Evolutionary conservation across 2,888 invertebrate genomes (phyloP).

Genomic region (Pristionchus entomophagus): DNA sequence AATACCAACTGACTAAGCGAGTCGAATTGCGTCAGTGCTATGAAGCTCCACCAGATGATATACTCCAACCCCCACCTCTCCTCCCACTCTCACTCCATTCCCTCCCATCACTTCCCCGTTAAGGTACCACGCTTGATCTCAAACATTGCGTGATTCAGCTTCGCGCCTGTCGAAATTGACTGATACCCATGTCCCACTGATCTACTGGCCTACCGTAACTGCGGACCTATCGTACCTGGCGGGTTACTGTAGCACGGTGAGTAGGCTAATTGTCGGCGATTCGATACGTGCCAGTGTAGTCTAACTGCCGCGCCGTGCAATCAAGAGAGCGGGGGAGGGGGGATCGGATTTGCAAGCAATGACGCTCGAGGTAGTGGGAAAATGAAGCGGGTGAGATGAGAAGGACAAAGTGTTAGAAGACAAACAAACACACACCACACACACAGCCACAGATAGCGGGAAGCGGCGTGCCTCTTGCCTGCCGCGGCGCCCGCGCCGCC

Average conservation of each 20-base stretch:
- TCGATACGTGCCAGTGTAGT: background rate
- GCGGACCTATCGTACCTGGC: background rate
- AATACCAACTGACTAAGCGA: background rate
- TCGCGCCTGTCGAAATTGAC: background rate
- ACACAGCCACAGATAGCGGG: too few species aligned
- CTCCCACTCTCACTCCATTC: background rate
- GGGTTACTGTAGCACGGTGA: background rate
- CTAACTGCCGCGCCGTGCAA: too few species aligned
- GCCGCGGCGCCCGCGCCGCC: background rate
- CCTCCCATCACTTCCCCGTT: background rate
- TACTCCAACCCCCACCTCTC: background rate
- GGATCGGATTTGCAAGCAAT: background rate
- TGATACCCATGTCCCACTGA: background rate
- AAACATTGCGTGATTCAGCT: background rate
- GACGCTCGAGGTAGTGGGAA: constrained; percentile 15
- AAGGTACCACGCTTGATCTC: constrained; percentile 12
- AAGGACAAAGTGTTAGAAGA: constrained; percentile 26
- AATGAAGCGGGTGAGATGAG: background rate
- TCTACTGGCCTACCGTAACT: background rate
- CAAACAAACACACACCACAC: background rate
- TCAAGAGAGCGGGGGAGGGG: background rate
- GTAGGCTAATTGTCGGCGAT: background rate
- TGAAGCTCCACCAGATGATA: background rate
- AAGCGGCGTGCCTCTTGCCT: background rate
- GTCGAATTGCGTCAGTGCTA: background rate